These are phyloP conservation scores for Sebastes taczanowskii DNA, from an alignment of 2,797 vertebrate genomes.

Conservation along the genomic window DNA sequence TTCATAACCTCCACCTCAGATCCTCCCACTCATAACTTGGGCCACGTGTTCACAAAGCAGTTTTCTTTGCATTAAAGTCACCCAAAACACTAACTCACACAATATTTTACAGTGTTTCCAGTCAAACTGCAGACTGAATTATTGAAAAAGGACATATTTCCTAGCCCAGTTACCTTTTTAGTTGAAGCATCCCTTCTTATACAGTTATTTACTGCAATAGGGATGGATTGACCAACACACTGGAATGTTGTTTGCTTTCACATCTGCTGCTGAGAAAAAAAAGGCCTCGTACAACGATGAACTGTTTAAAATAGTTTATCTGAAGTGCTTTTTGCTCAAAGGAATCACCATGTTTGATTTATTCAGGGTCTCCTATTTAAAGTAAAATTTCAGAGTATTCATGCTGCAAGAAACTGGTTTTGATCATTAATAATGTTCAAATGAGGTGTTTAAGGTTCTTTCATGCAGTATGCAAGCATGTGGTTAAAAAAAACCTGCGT, in stretches of 20 bases:
- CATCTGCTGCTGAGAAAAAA: not conserved
- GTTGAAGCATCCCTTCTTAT: not conserved
- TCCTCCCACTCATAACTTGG: not conserved
- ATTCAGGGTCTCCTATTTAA: not conserved
- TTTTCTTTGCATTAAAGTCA: not conserved
- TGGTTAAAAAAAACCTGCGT: too few species aligned
- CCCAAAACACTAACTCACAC: not conserved
- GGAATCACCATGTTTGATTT: not conserved
- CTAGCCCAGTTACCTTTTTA: not conserved
- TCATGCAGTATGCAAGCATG: not conserved
- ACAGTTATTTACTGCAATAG: not conserved
- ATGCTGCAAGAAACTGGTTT: not conserved
- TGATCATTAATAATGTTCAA: not conserved
- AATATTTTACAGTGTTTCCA: not conserved
- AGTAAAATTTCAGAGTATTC: not conserved
- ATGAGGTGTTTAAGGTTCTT: not conserved
- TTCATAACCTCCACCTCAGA: not conserved
- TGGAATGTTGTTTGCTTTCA: slow-evolving; percentile 40
- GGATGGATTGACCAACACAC: slow-evolving; percentile 6
- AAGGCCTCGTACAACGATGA: not conserved
- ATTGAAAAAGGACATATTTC: not conserved
- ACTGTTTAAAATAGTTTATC: slow-evolving; percentile 20
- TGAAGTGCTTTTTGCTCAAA: not conserved
- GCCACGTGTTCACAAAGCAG: not conserved
- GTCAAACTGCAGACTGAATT: not conserved